Evolutionary conservation across 2,113 vertebrate genomes (phyloP), one percentile per base, ranked within the genome.

Genomic region (Cranoglanis bouderius): DNA sequence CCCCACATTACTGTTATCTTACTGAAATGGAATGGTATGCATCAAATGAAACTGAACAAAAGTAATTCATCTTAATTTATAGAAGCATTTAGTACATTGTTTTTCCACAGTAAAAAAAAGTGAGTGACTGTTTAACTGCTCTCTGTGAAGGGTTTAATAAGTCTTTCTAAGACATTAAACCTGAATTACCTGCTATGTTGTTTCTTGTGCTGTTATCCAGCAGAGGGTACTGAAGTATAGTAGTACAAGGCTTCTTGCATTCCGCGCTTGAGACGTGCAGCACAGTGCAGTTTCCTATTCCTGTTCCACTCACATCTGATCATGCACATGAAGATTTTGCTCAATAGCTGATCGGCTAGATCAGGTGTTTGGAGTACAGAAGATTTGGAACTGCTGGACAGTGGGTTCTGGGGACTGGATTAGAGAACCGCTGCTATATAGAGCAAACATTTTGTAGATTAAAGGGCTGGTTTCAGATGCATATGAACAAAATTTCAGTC

Each of bases 191-290:
- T 63, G 46, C 53, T 18, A 55, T 29, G 46, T n/a, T 38, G 40
- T 24, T 57, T 21, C n/a, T 65, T 32, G 46, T 40, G 19, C 84
- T 46, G 7, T 72, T 87, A 19, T 77, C 93, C 95, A 95, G 90
- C 78, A 95, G 95, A 93, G 93, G 77, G 95, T 90, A 92, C 93
- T 94, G 26, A 77, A 86, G 90, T 88, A 92, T 92, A 87, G 92
- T 82, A 92, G 90, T 91, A 91, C 88, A 78, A 67, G 72, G 21
- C 14, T 18, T 14, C 55, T 26, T 38, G 18, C 53, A 26, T 32
- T 53, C 29, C 1, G 6, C 3, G 2, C 2, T 82, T 59, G 19
- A 59, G 13, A 7, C 8, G 10, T 49, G 8, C 40, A 77, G 75
- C n/a, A 35, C 78, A 19, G 80, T 40, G 4, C 32, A 59, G 10